phyloP scores from a whole-genome alignment of 2,888 invertebrate species.

The Strigamia crassipes region DNA sequence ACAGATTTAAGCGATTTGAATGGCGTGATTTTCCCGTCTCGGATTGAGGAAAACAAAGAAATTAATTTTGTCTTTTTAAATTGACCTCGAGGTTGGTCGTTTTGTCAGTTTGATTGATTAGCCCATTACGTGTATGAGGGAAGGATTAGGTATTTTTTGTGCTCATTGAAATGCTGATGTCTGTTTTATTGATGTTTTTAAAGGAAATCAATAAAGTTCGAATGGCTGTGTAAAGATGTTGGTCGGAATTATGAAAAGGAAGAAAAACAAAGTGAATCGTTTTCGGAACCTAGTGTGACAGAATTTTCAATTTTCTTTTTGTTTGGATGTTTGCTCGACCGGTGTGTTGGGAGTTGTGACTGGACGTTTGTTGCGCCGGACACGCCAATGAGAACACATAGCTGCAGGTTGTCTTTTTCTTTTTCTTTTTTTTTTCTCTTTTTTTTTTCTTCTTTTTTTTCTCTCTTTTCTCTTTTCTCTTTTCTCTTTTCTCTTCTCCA shows the following conservation, averaged over 20 bases:
- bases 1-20: slow-evolving; percentile 17
- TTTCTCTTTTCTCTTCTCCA: background rate
- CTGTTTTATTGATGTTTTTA: slow-evolving; percentile 33
- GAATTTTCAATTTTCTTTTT: too few relatives aligned
- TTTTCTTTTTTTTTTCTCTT: too few relatives aligned
- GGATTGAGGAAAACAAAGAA: background rate
- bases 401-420: too few relatives aligned
- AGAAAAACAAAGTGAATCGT: too few relatives aligned
- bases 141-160: slow-evolving; percentile 1
- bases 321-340: too few relatives aligned
- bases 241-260: too few relatives aligned
- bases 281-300: background rate
- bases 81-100: background rate
- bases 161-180: background rate
- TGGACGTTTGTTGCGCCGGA: background rate
- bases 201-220: slow-evolving; percentile 31
- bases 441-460: too few relatives aligned
- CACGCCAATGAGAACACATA: background rate
- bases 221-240: background rate
- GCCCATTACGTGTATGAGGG: slow-evolving; percentile 21
- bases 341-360: background rate
- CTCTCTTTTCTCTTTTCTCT: background rate
- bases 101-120: slow-evolving; percentile 39
- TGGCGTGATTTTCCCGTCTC: background rate
- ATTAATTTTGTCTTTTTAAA: too few relatives aligned